Evolutionary conservation across 2,888 invertebrate species (phyloP).

Genomic region (Mystacides longicornis): DNA sequence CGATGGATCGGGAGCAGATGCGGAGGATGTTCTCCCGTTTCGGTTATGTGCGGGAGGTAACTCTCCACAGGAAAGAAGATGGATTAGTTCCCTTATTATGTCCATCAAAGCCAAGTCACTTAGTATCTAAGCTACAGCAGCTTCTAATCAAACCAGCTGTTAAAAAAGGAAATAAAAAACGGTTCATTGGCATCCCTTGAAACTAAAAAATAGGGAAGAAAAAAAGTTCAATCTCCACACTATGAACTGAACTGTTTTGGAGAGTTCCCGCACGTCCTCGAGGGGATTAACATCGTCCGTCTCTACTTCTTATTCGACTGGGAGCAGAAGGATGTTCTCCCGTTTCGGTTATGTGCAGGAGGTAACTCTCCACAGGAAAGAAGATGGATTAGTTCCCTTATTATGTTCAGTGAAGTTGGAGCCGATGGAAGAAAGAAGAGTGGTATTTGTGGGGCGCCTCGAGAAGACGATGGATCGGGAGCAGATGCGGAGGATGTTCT

Average conservation of each 20-base stretch:
- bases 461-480: conserved; percentile 63
- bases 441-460: conserved; percentile 81
- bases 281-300: conserved; percentile 4
- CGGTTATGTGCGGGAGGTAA: conserved; percentile 74
- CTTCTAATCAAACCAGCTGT: too few species aligned
- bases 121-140: too few species aligned
- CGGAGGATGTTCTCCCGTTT: conserved; percentile 65
- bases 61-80: conserved; percentile 72
- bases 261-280: conserved; percentile 3
- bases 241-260: neutral
- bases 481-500: conserved; percentile 63
- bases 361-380: too few species aligned
- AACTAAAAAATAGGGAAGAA: too few species aligned
- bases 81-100: conserved; percentile 67
- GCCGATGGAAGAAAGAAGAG: conserved; percentile 71
- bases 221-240: too few species aligned
- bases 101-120: too few species aligned
- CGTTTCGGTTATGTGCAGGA: too few species aligned
- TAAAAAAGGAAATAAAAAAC: too few species aligned
- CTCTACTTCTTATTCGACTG: conserved; percentile 6
- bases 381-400: too few species aligned
- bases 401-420: neutral
- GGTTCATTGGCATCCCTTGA: too few species aligned
- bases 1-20: conserved; percentile 63
- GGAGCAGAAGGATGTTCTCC: neutral